Evolutionary conservation across 2,888 invertebrate species (phyloP).

Genomic region (Eupithecia abbreviata): DNA sequence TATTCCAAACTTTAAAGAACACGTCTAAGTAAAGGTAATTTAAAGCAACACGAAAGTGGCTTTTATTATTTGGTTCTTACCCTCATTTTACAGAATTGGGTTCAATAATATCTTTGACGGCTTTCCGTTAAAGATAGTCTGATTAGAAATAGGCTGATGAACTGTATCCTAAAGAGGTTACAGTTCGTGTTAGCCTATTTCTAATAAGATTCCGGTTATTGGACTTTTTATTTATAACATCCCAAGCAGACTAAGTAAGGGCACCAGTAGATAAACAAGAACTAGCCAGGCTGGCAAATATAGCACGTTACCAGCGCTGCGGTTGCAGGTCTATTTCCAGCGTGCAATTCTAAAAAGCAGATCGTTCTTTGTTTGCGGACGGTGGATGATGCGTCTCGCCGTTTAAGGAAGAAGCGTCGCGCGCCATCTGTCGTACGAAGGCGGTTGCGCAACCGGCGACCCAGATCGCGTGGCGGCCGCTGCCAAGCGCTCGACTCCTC

Average conservation of each 20-base stretch:
- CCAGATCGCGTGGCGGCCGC: conserved; percentile 77
- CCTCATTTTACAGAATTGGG: conserved; percentile 5
- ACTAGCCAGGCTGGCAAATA: conserved; percentile 52
- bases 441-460: conserved; percentile 78
- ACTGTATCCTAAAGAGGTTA: conserved; percentile 23
- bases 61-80: not conserved
- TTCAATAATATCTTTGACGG: conserved; percentile 14
- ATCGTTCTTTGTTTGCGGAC: conserved; percentile 50
- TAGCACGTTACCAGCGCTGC: conserved; percentile 43
- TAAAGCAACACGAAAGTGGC: conserved; percentile 11
- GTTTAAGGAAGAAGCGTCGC: conserved; percentile 74
- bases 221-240: conserved; percentile 46
- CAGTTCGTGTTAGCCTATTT: conserved; percentile 44
- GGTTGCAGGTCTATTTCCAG: conserved; percentile 50
- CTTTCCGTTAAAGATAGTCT: no score
- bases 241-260: conserved; percentile 35
- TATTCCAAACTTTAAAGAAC: not conserved
- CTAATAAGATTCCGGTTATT: conserved; percentile 49
- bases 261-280: conserved; percentile 29
- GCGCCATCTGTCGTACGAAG: conserved; percentile 78
- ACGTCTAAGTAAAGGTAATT: not conserved
- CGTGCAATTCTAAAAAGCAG: conserved; percentile 45
- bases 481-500: conserved; percentile 81
- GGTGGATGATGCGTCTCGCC: conserved; percentile 49
- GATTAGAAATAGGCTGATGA: no score